Percentiles rank a stretch among this genome's conserved stretches.
Evolutionary conservation across 2,888 invertebrate species (phyloP).

Genomic region (Patella pellucida): DNA sequence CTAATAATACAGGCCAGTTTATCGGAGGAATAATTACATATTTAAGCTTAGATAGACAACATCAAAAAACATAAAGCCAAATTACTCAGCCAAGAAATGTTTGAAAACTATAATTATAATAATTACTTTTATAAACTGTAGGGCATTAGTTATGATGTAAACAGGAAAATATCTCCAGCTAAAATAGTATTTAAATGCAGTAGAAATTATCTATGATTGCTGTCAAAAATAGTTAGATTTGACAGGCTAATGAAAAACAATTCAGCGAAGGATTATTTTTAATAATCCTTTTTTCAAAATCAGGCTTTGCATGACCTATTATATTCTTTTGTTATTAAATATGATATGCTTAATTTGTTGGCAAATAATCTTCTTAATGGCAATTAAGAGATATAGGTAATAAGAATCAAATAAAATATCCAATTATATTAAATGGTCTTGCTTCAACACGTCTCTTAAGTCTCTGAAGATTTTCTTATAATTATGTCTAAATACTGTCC

Average conservation of each 20-base stretch:
- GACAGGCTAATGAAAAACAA: slow-evolving; percentile 9
- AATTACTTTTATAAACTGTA: slow-evolving; percentile 3
- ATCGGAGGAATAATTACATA: slow-evolving; percentile 5
- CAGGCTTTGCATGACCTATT: neutral
- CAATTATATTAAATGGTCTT: too few relatives aligned
- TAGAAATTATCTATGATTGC: slow-evolving; percentile 11
- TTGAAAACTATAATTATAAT: slow-evolving; percentile 12
- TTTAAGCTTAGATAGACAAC: slow-evolving; percentile 7
- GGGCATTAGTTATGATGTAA: slow-evolving; percentile 8
- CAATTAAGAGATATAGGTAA: too few relatives aligned
- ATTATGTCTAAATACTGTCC: too few relatives aligned
- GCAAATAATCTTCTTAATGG: too few relatives aligned
- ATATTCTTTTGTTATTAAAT: too few relatives aligned
- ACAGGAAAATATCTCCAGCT: slow-evolving; percentile 1
- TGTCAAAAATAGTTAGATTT: neutral
- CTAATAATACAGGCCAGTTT: slow-evolving; percentile 11
- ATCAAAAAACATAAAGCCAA: slow-evolving; percentile 11
- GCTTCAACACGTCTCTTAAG: too few relatives aligned
- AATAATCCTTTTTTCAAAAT: neutral
- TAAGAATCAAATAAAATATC: too few relatives aligned
- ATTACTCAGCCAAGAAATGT: slow-evolving; percentile 12
- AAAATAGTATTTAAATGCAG: slow-evolving; percentile 9
- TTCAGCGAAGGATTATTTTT: neutral
- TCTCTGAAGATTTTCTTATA: too few relatives aligned
- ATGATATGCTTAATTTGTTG: too few relatives aligned